These are phyloP conservation scores for Chaetodon trifascialis DNA, from an alignment of 2,113 vertebrate genomes.

Conservation along the genomic window DNA sequence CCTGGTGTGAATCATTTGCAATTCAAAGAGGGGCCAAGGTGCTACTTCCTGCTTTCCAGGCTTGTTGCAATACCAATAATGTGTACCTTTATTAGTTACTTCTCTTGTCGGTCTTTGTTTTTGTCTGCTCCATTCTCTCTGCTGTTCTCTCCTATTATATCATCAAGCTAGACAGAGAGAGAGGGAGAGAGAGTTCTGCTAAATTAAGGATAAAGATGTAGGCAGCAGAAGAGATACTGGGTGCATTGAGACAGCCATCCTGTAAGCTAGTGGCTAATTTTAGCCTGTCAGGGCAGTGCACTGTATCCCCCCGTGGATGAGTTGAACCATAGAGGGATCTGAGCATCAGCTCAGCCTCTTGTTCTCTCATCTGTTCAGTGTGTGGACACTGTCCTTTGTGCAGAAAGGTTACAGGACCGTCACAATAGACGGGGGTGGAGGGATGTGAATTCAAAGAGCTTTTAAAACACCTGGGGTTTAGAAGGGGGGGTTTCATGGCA, in stretches of 20 bases:
- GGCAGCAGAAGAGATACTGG: constrained; percentile 60
- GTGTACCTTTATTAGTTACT: constrained; percentile 25
- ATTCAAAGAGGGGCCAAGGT: constrained; percentile 62
- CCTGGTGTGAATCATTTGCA: constrained; percentile 64
- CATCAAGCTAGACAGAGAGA: constrained; percentile 26
- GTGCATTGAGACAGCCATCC: constrained; percentile 74
- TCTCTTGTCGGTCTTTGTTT: constrained; percentile 22
- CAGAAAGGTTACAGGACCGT: constrained; percentile 62
- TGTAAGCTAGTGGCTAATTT: constrained; percentile 83
- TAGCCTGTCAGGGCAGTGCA: constrained; percentile 79
- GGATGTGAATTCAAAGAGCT: constrained; percentile 64
- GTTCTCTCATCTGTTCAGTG: constrained; percentile 64
- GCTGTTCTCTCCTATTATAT: constrained; percentile 42
- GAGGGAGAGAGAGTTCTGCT: constrained; percentile 38
- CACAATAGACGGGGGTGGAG: constrained; percentile 59
- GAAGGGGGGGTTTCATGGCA: background rate
- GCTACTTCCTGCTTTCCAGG: constrained; percentile 44
- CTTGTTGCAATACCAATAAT: constrained; percentile 28
- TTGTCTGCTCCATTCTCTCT: background rate
- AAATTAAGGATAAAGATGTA: constrained; percentile 65
- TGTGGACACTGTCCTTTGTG: constrained; percentile 73
- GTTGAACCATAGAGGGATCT: constrained; percentile 72
- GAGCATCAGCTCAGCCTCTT: constrained; percentile 70
- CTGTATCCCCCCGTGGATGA: constrained; percentile 74
- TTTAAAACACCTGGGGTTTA: constrained; percentile 59